phyloP scores from a whole-genome alignment of 2,888 invertebrate genomes.

The Lacanobia oleracea region DNA sequence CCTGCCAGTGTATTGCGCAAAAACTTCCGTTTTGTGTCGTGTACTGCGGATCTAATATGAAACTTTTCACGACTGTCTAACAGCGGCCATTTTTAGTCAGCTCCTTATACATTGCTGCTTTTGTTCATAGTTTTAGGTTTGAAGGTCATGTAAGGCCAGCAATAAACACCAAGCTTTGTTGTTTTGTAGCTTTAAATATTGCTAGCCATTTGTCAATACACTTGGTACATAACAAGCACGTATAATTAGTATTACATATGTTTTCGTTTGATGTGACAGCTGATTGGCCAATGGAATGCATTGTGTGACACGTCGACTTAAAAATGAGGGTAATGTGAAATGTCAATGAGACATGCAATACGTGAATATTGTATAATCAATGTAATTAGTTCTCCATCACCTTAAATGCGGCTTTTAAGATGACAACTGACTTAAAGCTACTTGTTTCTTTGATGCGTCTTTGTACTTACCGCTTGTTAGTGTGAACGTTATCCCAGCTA shows the following conservation, averaged over 20 bases:
- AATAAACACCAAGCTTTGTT: neutral
- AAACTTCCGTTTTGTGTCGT: constrained; percentile 79
- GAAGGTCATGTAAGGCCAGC: neutral
- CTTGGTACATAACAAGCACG: constrained; percentile 46
- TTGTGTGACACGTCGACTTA: constrained; percentile 42
- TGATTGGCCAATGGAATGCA: constrained; percentile 52
- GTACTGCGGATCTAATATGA: constrained; percentile 51
- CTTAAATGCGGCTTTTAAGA: constrained; percentile 3
- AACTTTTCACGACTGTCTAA: neutral
- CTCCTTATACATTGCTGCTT: neutral
- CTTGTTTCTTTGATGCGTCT: neutral
- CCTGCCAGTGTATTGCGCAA: constrained; percentile 77
- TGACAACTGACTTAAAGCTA: neutral
- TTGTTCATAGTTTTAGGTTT: neutral
- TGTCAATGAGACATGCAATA: constrained; percentile 25
- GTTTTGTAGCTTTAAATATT: neutral
- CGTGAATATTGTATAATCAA: constrained; percentile 15
- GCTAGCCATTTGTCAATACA: constrained; percentile 42
- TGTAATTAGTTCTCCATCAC: constrained; percentile 29
- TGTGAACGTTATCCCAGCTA: neutral
- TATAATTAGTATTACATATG: constrained; percentile 55
- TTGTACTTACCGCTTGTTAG: constrained; percentile 3
- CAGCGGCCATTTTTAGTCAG: neutral
- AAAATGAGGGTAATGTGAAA: constrained; percentile 34
- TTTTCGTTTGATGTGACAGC: constrained; percentile 54